Evolutionary conservation across 1,140 invertebrate genomes (phyloP).

Genomic region (Pteromalus puparum): DNA sequence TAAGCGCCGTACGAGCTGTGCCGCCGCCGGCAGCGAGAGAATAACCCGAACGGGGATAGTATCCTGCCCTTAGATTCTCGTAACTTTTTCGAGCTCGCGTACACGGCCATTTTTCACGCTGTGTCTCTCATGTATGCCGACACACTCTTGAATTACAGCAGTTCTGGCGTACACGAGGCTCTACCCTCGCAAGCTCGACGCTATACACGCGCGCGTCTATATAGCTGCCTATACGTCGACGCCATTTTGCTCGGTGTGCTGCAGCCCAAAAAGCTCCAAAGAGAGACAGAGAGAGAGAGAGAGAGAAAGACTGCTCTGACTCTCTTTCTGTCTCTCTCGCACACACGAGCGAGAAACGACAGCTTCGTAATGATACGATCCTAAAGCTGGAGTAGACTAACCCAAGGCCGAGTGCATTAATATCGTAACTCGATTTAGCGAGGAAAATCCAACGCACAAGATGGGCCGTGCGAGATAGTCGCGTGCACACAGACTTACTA

Average conservation of each 20-base stretch:
- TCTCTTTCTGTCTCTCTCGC: not conserved
- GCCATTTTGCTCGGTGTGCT: conserved; percentile 20
- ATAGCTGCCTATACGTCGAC: not conserved
- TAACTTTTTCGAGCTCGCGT: not conserved
- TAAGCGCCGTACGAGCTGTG: conserved; percentile 60
- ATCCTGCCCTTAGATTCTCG: not conserved
- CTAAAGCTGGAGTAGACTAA: no score
- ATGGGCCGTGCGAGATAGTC: not conserved
- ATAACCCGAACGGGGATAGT: not conserved
- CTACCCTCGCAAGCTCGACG: no score
- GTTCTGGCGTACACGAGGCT: not conserved
- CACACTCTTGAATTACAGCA: no score
- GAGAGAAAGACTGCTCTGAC: not conserved
- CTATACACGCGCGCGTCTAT: not conserved
- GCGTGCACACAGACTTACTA: no score
- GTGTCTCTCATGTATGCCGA: not conserved
- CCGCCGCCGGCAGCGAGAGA: not conserved
- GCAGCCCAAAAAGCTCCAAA: no score
- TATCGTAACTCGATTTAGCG: no score
- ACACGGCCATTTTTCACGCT: not conserved
- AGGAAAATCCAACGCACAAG: no score
- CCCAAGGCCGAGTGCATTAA: no score
- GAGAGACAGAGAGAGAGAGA: no score
- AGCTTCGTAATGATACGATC: not conserved
- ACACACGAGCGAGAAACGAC: not conserved